Conservation (phyloP, 1,140 invertebrate species). For the Myzus persicae region DNA sequence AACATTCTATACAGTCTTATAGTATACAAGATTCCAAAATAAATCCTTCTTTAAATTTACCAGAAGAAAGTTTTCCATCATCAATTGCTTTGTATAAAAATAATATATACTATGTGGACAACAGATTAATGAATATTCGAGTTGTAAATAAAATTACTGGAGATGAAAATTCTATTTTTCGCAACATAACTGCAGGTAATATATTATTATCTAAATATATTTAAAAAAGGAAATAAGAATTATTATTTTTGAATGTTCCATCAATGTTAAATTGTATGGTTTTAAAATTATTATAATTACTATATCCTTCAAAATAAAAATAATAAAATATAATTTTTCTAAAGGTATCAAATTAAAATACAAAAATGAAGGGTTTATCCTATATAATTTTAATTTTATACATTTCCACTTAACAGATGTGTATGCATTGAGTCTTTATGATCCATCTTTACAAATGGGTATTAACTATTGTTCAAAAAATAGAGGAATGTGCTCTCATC, state of each 20-base stretch:
- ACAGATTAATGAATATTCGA: constrained; percentile 69
- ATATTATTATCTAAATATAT: neutral
- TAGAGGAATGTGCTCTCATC: constrained; percentile 76
- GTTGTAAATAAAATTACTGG: constrained; percentile 68
- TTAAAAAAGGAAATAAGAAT: neutral
- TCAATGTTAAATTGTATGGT: neutral
- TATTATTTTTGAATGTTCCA: neutral
- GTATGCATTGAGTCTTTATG: constrained; percentile 75
- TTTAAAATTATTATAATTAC: no score
- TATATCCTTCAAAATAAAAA: no score
- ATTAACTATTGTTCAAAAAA: constrained; percentile 69
- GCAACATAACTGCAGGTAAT: constrained; percentile 62
- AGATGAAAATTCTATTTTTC: constrained; percentile 64
- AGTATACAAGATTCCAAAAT: constrained; percentile 68
- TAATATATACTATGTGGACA: constrained; percentile 71
- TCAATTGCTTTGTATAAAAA: constrained; percentile 71
- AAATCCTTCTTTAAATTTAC: constrained; percentile 64
- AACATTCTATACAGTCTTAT: constrained; percentile 73
- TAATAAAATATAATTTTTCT: no score
- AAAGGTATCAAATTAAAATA: no score
- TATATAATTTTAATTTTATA: neutral
- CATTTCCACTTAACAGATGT: constrained; percentile 67
- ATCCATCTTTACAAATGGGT: constrained; percentile 70
- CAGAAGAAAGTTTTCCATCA: constrained; percentile 63
- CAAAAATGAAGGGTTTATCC: neutral